Evolutionary conservation across 2,797 vertebrate genomes (phyloP), one percentile per base, ranked within the genome.

Genomic region (Periparus ater): DNA sequence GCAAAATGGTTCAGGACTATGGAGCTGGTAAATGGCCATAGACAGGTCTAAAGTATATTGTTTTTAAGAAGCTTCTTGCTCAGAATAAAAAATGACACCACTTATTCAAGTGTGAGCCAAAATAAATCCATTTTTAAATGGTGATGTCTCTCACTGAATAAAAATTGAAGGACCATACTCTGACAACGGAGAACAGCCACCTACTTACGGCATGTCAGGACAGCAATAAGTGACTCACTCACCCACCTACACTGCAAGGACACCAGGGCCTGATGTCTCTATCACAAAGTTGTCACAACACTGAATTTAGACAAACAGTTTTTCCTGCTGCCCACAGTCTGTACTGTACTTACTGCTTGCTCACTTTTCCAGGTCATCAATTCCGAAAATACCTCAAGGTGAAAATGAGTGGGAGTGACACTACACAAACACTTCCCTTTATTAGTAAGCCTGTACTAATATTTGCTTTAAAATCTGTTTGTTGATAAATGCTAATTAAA

Each of bases 311-410:
- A 93, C 83, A 93, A 94, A 88, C 80, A 91, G 57, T 76, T 95
- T 94, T 96, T 95, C 63, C 77, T 86, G 32, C 83, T 90, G 88
- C 92, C 95, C 88, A 93, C 94, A 89, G 70, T 81, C 89, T 82
- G 70, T 54, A 83, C 26, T 40, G 51, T 72, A 61, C 45, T 90
- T 48, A 88, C 57, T 0, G 1, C 53, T 91, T 88, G 88, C 76
- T 93, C 89, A 78, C 60, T 96, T 93, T 97, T 96, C 80, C 96
- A 89, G 89, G 88, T 94, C 94, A 90, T 81, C 83, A 94, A 71
- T 67, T 36, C 74, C 38, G 88, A 84, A 94, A 95, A 85, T 83
- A 94, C 48, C 65, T 86, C 89, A 94, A 94, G 80, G 89, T 96
- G 88, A 96, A 97, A 96, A 92, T 16, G 67, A 94, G 80, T 76